Conservation (phyloP, 2,888 invertebrate genomes). For the Galerucella nymphaeae region DNA sequence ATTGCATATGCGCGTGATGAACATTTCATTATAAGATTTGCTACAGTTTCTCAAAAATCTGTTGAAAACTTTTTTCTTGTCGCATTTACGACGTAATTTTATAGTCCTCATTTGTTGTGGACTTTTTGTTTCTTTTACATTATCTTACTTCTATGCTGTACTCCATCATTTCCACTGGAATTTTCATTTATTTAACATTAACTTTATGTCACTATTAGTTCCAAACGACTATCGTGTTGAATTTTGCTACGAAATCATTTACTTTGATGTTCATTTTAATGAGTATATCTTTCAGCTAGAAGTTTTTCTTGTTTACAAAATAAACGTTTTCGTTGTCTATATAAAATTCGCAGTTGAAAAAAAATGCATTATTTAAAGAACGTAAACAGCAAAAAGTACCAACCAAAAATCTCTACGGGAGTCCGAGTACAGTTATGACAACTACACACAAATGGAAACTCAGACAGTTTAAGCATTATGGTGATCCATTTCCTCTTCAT, state of each 20-base stretch:
- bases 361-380: neutral
- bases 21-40: conserved; percentile 14
- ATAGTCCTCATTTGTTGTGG: conserved; percentile 10
- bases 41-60: conserved; percentile 9
- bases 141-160: conserved; percentile 7
- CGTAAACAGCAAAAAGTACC: neutral
- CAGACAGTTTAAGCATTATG: too few relatives aligned
- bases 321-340: neutral
- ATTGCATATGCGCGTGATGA: conserved; percentile 6
- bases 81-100: conserved; percentile 6
- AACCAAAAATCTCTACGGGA: too few relatives aligned
- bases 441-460: too few relatives aligned
- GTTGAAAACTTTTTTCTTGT: neutral
- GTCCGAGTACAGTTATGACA: too few relatives aligned
- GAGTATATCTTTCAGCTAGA: conserved; percentile 6
- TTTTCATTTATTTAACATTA: conserved; percentile 9
- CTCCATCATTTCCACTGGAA: conserved; percentile 1
- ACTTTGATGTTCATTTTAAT: conserved; percentile 6
- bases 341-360: neutral
- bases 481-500: too few relatives aligned
- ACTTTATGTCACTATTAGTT: conserved; percentile 11
- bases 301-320: neutral
- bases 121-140: conserved; percentile 1
- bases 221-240: conserved; percentile 2
- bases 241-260: neutral